Evolutionary conservation across 1,140 invertebrate species (phyloP), one percentile per base, ranked within the genome.

Genomic region (Tetramorium parvispinum): DNA sequence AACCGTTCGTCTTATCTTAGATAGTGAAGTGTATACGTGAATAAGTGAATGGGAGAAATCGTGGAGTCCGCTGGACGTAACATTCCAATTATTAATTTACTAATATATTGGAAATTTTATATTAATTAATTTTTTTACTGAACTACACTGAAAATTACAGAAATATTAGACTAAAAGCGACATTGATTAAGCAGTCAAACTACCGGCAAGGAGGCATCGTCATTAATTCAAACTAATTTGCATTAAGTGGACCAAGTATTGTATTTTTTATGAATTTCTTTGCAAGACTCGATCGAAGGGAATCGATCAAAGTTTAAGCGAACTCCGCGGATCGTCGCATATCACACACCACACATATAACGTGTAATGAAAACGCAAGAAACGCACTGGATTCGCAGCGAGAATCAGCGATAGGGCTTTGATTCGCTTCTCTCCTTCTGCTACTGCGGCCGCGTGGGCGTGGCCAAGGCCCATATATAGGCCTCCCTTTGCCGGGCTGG

Each of bases 391-490:
- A 85, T 24, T 21, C 18, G 37, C 24, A 21, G 49, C 24, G 13
- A 73, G 53, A 27, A 59, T 59, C 27, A 24, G 70, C 40, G 55
- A 11, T 82, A 51, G 6, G 68, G 18, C 27, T 83, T 46, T 32
- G 53, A 59, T 73, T 59, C 53, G 18, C n/a, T 70, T 18, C 43
- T 83, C 68, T 32, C 53, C n/a, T 63, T 11, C 65, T 27, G 24
- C 18, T 24, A 16, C 49, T 8, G 32, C 78, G n/a, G 24, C 10
- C 21, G 27, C 49, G 24, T 49, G n/a, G 37, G 37, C 2, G 46
- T 16, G 40, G 10, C 32, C 46, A 43, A 57, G 81, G 55, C 77
- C 87, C 89, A 90, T 93, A 93, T 93, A 93, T 91, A 91, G 87
- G 61, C 70, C 65, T 85, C 73, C 61, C 65, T 70, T 86, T 73